Evolutionary conservation across 2,113 vertebrate species (phyloP), one percentile per base, ranked within the genome.

Genomic region (Pluvialis apricaria): DNA sequence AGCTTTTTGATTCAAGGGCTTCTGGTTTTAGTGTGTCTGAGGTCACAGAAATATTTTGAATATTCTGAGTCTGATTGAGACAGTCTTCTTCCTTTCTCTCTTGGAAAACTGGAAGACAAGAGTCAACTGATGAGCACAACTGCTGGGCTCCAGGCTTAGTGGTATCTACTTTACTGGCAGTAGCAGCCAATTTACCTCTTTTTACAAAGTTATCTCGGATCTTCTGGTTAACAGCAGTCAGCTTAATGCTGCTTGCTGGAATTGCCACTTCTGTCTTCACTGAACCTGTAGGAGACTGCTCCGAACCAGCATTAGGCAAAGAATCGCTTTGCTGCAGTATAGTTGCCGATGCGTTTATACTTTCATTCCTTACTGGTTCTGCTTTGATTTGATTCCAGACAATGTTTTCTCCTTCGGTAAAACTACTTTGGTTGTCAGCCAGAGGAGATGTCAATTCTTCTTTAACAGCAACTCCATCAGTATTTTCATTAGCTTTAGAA

Each of bases 91-190:
- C 97, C 90, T 98, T 98, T 82, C 81, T 96, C 31, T 98, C 98
- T 72, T 97, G 97, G 85, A 98, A 97, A 97, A 86, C 68, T 77
- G 97, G 87, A 95, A 97, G 97, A 97, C 97, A 93, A 38, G 97
- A 81, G 71, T 97, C 97, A 92, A 96, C 82, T 3, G 87, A 45
- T 8, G 95, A 60, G 62, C 84, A 91, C 72, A 97, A 44, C 11
- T 96, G 83, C 72, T 95, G 96, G 62, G 81, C 78, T 62, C 88
- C 94, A 66, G 96, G 78, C 72, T 92, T 93, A 95, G 76, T 20
- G 81, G 44, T 32, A 73, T 97, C 91, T 77, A 69, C 65, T 73
- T 94, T 88, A 88, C 51, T 26, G 40, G 78, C 91, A 92, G 81
- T 13, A 51, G 95, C 44, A 85, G 80, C 19, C 69, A 97, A 75